Base-by-base conservation (phyloP, 2,113 vertebrate species). In the Pionites leucogaster region DNA sequence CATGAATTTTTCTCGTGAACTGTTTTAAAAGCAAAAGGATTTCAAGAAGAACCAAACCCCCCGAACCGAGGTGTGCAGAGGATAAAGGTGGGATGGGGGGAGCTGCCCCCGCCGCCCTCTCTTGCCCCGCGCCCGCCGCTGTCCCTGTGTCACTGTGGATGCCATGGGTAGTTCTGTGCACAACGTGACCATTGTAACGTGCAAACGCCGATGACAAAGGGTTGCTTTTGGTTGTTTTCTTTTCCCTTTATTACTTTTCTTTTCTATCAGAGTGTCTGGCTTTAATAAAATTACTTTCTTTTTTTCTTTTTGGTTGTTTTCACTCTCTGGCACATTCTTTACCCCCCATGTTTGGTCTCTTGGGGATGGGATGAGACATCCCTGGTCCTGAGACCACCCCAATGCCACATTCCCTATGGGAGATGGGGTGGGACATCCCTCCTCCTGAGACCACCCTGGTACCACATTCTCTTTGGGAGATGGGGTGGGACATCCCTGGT, bases 121-220 rank as follows among this genome's bases (percentile, higher is more conserved):
- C 55, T 22, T 13, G 31, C 98, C 97, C 97, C 97, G 98, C 98
- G 44, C 53, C 50, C 42, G 97, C 97, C 97, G 93, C 98, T 98
- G 98, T 98, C 98, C 98, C 98, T 95, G 98, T 99, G 98, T 98
- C 97, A 96, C 84, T 93, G 97, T 98, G 98, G 98, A 98, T 99
- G 98, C 98, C 98, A 98, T 98, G 98, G 96, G 98, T 98, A 97
- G 97, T 93, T 98, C 97, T 98, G 98, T 98, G 98, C 98, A 97
- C 98, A 97, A 97, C 96, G 98, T 99, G 97, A 98, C 97, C 96
- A 68, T 93, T 97, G 98, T 99, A 97, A 97, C 84, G 70, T n/a
- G 97, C 98, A 97, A 98, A 94, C 83, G 94, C 83, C 87, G 92
- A 97, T 97, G 96, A 97, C 87, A 82, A 96, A 97, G 95, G 97